Percentiles rank a stretch among this genome's conserved stretches.
Conservation (phyloP, 2,888 invertebrate species). For the Syrphus vitripennis region DNA sequence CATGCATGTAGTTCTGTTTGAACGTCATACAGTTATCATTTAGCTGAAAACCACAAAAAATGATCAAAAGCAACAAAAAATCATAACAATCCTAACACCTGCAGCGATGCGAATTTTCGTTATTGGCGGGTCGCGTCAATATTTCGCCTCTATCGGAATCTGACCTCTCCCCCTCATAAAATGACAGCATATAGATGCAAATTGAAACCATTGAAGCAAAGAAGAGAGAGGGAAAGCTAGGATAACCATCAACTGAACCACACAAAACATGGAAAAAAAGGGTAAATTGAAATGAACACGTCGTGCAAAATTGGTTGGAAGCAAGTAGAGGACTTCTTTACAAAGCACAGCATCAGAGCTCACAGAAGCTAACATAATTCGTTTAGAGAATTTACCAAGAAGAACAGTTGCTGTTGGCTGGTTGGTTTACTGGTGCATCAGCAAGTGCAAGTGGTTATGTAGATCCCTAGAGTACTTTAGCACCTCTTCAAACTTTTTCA, state of each 20-base stretch:
- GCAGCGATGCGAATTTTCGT: slow-evolving; percentile 16
- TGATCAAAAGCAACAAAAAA: slow-evolving; percentile 43
- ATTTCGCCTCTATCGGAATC: not conserved
- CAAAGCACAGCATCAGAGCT: not conserved
- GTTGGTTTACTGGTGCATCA: not conserved
- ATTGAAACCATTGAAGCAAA: slow-evolving; percentile 30
- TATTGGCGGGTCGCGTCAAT: not conserved
- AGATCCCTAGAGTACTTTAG: slow-evolving; percentile 47
- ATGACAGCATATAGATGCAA: slow-evolving; percentile 22
- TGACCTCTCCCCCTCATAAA: not conserved
- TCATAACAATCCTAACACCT: slow-evolving; percentile 48
- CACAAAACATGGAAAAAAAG: slow-evolving; percentile 1
- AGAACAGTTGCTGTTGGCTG: not conserved
- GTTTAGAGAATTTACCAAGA: slow-evolving; percentile 27
- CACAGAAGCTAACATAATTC: slow-evolving; percentile 47
- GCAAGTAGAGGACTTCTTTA: not conserved
- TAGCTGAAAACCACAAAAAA: slow-evolving; percentile 40
- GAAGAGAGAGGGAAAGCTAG: not conserved
- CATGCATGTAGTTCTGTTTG: not conserved
- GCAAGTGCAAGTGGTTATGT: slow-evolving; percentile 44
- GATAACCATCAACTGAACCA: slow-evolving; percentile 31
- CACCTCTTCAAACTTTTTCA: slow-evolving; percentile 42
- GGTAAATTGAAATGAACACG: slow-evolving; percentile 22
- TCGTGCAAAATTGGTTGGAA: slow-evolving; percentile 39
- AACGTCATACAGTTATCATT: not conserved